These are phyloP conservation scores for Chrysocyon brachyurus DNA, from an alignment of 2,797 vertebrate species.

Conservation along the genomic window DNA sequence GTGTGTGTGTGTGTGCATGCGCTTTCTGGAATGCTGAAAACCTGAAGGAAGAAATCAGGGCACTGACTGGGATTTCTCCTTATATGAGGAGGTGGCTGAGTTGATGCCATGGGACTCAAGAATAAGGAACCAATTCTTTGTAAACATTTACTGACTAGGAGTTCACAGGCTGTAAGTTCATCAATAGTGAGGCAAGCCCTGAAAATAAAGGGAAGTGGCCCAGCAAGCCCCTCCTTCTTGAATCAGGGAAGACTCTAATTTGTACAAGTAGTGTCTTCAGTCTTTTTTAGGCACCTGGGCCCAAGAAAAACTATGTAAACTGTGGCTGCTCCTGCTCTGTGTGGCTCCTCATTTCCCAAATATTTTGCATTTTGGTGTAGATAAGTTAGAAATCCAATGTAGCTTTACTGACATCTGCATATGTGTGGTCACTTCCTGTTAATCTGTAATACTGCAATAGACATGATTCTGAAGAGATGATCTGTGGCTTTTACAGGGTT, in stretches of 20 bases:
- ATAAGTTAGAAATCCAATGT: constrained; percentile 9
- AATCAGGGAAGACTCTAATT: not conserved
- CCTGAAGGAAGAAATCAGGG: not conserved
- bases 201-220: not conserved
- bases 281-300: not conserved
- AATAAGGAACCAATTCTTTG: not conserved
- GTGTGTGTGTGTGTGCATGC: too few species aligned
- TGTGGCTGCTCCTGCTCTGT: not conserved
- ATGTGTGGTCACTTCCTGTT: not conserved
- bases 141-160: not conserved
- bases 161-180: not conserved
- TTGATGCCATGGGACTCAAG: not conserved
- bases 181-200: not conserved
- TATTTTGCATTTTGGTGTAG: constrained; percentile 14
- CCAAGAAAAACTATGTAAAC: not conserved
- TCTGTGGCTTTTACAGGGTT: not conserved
- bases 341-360: not conserved
- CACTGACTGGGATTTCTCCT: not conserved
- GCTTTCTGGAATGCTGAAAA: not conserved
- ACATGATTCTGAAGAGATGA: not conserved
- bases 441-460: not conserved
- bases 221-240: not conserved
- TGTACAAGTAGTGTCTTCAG: not conserved
- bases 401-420: not conserved
- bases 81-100: not conserved